Conservation (phyloP, 2,797 vertebrate genomes). For the Danio choprae region DNA sequence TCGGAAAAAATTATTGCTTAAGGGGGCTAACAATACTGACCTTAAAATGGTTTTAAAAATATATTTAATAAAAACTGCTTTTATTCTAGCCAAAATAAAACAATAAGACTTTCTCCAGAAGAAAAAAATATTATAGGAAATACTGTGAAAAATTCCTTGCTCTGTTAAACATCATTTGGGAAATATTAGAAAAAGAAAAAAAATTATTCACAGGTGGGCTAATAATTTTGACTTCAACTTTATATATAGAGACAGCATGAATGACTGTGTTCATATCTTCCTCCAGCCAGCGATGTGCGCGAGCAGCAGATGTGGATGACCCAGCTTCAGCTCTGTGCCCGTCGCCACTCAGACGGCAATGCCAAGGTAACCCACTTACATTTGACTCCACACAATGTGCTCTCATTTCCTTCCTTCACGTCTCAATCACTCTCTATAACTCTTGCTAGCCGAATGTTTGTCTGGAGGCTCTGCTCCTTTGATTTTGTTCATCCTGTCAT, state of each 20-base stretch:
- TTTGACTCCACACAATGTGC: slow-evolving; percentile 25
- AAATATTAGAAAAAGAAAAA: too few relatives aligned
- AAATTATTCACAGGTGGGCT: too few relatives aligned
- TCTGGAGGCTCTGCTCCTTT: slow-evolving; percentile 13
- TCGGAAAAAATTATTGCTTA: too few relatives aligned
- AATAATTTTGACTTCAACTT: too few relatives aligned
- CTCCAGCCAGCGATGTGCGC: slow-evolving; percentile 83
- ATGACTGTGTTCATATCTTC: slow-evolving; percentile 20
- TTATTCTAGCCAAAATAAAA: too few relatives aligned
- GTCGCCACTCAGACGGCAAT: slow-evolving; percentile 85
- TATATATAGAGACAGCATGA: background rate
- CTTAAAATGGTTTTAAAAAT: too few relatives aligned
- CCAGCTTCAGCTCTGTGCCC: slow-evolving; percentile 90
- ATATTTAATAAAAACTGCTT: too few relatives aligned
- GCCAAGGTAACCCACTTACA: slow-evolving; percentile 80
- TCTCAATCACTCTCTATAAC: slow-evolving; percentile 15
- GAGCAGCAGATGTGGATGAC: slow-evolving; percentile 92
- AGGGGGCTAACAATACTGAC: too few relatives aligned
- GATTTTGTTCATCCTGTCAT: slow-evolving; percentile 29
- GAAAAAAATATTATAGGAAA: too few relatives aligned
- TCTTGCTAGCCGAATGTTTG: background rate
- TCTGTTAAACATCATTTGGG: too few relatives aligned
- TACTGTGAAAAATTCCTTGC: too few relatives aligned
- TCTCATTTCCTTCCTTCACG: slow-evolving; percentile 23
- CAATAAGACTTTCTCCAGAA: too few relatives aligned